A percentile compares a stretch with the other conserved stretches of the same genome.
phyloP scores from a whole-genome alignment of 2,113 vertebrate species.

The Nicator chloris region DNA sequence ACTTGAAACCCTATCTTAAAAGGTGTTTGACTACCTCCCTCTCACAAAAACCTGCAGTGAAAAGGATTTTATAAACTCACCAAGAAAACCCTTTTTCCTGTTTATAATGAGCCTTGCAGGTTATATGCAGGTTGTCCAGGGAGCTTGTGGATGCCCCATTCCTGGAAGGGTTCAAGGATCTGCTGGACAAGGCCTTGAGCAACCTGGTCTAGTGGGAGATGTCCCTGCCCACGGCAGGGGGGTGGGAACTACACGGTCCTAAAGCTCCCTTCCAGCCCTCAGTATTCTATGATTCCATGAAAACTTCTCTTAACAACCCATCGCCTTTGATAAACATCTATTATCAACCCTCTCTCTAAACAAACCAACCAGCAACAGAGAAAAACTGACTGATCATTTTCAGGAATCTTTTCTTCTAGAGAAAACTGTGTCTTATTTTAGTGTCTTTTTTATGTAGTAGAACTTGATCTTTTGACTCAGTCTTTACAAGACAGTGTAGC shows the following conservation, averaged over 20 bases:
- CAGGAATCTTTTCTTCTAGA: not conserved
- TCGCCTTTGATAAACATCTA: not conserved
- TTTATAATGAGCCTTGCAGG: not conserved
- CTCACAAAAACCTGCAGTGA: not conserved
- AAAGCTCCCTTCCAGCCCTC: not conserved
- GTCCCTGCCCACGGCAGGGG: fast-evolving
- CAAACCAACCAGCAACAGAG: not conserved
- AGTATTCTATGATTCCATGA: not conserved
- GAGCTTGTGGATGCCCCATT: fast-evolving
- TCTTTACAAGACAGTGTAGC: not conserved
- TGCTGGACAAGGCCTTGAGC: not conserved
- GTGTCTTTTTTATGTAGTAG: not conserved
- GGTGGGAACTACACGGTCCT: not conserved
- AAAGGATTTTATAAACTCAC: not conserved
- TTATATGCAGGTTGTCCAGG: too few relatives aligned
- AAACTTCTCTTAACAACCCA: not conserved
- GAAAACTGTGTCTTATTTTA: not conserved
- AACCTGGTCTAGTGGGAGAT: not conserved
- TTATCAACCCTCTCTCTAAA: not conserved
- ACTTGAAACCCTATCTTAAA: not conserved
- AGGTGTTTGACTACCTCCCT: not conserved
- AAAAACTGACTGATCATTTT: not conserved
- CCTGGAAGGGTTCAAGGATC: not conserved
- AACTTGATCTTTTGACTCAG: not conserved
- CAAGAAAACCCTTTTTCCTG: not conserved